Percentiles rank a stretch among this genome's conserved stretches.
Evolutionary conservation across 1,140 invertebrate species (phyloP).

Genomic region (Medauroidea extradentata): DNA sequence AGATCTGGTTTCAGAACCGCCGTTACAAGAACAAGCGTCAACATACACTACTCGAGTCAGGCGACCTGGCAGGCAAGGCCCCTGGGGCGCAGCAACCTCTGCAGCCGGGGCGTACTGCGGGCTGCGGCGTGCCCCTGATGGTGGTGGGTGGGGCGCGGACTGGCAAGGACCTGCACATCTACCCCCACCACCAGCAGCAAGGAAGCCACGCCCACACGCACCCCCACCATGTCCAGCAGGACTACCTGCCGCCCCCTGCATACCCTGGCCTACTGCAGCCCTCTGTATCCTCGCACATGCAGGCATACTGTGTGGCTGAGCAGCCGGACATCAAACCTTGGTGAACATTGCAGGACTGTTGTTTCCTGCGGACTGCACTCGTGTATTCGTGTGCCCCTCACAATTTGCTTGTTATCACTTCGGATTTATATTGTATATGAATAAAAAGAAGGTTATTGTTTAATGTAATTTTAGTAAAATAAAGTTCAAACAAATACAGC

Average conservation of each 20-base stretch:
- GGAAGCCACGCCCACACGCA: background rate
- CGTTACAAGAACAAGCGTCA: conserved; percentile 57
- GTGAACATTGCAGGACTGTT: no score
- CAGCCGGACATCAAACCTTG: no score
- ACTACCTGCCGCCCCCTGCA: background rate
- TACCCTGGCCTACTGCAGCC: background rate
- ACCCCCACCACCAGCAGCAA: background rate
- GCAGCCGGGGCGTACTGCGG: conserved; percentile 66
- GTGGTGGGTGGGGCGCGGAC: conserved; percentile 92
- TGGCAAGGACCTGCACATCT: background rate
- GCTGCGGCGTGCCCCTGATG: conserved; percentile 78
- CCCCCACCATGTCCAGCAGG: background rate
- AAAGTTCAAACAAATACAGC: no score
- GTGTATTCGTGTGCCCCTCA: no score
- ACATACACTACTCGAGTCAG: background rate
- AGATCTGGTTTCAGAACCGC: conserved; percentile 62
- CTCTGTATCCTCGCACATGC: no score
- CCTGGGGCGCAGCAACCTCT: background rate
- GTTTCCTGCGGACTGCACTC: no score
- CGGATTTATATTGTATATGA: no score
- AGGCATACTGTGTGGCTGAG: no score
- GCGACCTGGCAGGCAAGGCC: background rate
- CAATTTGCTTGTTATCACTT: no score
- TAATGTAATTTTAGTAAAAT: no score
- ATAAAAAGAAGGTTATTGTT: no score